These are phyloP conservation scores for Atta texana DNA, from an alignment of 1,140 invertebrate species.

Conservation along the genomic window DNA sequence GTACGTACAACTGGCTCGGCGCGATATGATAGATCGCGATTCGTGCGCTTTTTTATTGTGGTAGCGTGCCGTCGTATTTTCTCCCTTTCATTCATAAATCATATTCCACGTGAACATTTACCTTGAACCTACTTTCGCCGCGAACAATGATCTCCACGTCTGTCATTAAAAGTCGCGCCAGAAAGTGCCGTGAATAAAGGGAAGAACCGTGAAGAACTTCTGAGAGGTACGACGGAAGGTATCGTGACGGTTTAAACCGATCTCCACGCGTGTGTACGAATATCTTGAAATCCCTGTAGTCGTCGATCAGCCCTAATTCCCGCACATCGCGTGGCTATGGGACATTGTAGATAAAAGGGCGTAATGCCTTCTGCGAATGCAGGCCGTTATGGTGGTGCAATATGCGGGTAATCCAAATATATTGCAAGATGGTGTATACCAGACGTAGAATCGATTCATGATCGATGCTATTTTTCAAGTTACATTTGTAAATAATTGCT, in stretches of 20 bases:
- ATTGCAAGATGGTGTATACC: constrained; percentile 5
- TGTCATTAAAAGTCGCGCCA: constrained; percentile 72
- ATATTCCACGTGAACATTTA: constrained; percentile 43
- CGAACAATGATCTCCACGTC: constrained; percentile 37
- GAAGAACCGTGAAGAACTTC: constrained; percentile 38
- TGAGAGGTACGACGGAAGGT: constrained; percentile 53
- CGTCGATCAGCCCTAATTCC: constrained; percentile 78
- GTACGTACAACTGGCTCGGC: constrained; percentile 52
- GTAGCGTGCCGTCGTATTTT: constrained; percentile 48
- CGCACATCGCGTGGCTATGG: constrained; percentile 66
- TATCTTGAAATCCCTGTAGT: constrained; percentile 57
- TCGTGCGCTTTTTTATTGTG: constrained; percentile 48
- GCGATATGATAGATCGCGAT: constrained; percentile 44
- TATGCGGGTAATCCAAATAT: constrained; percentile 62
- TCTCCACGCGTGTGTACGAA: constrained; percentile 27
- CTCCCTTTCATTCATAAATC: constrained; percentile 72
- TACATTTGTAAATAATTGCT: neutral
- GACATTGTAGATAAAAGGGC: constrained; percentile 61
- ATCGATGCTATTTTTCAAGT: neutral
- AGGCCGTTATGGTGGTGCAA: constrained; percentile 13
- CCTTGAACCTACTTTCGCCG: constrained; percentile 63
- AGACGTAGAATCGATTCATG: constrained; percentile 19
- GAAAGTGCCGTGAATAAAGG: constrained; percentile 19
- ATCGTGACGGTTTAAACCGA: constrained; percentile 35
- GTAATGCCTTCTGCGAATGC: constrained; percentile 54